Evolutionary conservation across 2,113 vertebrate genomes (phyloP).

Genomic region (Pleuronectes platessa): DNA sequence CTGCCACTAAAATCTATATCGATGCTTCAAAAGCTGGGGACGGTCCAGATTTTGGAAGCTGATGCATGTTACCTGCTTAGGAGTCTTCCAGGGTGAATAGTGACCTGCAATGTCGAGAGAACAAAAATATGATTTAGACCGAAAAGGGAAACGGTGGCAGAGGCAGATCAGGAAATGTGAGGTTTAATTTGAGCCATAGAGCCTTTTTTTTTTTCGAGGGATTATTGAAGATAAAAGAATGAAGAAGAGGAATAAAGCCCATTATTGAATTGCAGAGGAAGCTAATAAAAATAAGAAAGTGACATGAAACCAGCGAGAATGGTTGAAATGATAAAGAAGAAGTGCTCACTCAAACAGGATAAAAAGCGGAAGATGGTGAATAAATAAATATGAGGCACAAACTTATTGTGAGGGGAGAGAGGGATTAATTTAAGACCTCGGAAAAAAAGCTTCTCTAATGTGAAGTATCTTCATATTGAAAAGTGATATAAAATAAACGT

Average conservation of each 20-base stretch:
- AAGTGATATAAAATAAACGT: background rate
- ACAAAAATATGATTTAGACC: constrained; percentile 76
- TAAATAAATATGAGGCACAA: background rate
- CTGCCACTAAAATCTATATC: constrained; percentile 15
- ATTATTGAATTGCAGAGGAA: constrained; percentile 27
- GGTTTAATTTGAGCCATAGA: background rate
- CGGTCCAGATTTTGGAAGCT: constrained; percentile 63
- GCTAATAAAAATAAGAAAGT: background rate
- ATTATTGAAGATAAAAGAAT: background rate
- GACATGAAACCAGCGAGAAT: constrained; percentile 1
- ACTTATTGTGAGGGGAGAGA: background rate
- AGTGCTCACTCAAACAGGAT: background rate
- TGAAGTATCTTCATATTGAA: background rate
- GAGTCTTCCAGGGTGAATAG: constrained; percentile 99
- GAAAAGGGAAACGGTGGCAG: constrained; percentile 31
- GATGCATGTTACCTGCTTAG: constrained; percentile 93
- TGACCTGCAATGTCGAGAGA: constrained; percentile 93
- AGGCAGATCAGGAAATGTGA: constrained; percentile 22
- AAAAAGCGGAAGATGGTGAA: background rate
- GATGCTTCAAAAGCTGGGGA: constrained; percentile 32
- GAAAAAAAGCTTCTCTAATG: background rate
- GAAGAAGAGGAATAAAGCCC: constrained; percentile 1
- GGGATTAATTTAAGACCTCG: constrained; percentile 5
- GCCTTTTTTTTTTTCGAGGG: background rate
- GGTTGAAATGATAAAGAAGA: constrained; percentile 12